Evolutionary conservation across 2,888 invertebrate species (phyloP).

Genomic region (Calameuta pallipes): DNA sequence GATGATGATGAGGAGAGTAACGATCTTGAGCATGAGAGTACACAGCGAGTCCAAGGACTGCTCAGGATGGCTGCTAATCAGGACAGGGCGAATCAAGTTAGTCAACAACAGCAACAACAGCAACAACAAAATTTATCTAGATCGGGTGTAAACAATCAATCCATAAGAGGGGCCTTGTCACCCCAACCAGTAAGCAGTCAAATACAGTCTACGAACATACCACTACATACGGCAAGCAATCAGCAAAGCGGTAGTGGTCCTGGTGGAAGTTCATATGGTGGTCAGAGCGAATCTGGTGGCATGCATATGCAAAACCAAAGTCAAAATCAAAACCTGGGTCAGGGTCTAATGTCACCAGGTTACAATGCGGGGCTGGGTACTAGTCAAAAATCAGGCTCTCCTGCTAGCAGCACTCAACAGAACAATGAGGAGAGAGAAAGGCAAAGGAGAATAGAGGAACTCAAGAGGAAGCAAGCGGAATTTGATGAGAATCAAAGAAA

Average conservation of each 20-base stretch:
- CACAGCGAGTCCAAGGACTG: constrained; percentile 68
- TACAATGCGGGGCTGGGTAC: constrained; percentile 43
- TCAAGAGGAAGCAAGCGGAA: constrained; percentile 69
- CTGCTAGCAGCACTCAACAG: constrained; percentile 35
- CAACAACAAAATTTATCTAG: constrained; percentile 48
- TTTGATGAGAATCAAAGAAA: constrained; percentile 69
- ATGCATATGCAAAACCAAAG: constrained; percentile 24
- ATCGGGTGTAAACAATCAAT: constrained; percentile 48
- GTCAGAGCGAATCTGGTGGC: constrained; percentile 35
- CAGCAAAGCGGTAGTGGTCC: constrained; percentile 40
- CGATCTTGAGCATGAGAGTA: constrained; percentile 65
- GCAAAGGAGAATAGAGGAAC: constrained; percentile 69
- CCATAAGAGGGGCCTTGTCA: constrained; percentile 50
- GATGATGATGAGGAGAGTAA: constrained; percentile 73
- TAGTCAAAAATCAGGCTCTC: constrained; percentile 42
- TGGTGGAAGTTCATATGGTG: constrained; percentile 39
- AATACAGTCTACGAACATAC: constrained; percentile 56
- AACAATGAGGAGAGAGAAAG: constrained; percentile 65
- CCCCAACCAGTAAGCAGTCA: constrained; percentile 62
- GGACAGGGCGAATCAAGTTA: constrained; percentile 47
- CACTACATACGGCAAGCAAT: constrained; percentile 56
- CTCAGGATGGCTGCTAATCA: constrained; percentile 65
- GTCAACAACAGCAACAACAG: constrained; percentile 36
- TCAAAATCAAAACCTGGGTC: constrained; percentile 20
- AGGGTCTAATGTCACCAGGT: constrained; percentile 34